Base-by-base conservation (phyloP, 1,140 invertebrate genomes). In the Andrena cerasifolii region DNA sequence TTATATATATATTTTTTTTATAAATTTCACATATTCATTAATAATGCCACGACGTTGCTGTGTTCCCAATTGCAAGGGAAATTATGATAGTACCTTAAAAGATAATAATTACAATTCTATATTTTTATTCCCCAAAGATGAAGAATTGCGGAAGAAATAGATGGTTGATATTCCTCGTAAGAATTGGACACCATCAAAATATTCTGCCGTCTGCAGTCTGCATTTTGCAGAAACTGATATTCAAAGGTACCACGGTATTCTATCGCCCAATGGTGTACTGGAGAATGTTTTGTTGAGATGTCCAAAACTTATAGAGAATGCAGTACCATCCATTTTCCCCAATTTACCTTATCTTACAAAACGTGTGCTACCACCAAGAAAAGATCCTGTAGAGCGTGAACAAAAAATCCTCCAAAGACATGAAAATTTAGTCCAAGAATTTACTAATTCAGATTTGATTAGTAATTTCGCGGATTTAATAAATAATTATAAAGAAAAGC, bases 181-280 rank as follows among this genome's bases (percentile, higher is more conserved):
- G 16, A 54, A 54, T 54, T 28, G 21, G 53, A 28, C 53, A 54
- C 51, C 51, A 26, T 26, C 51, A 54, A 31, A 54, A 54, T 54
- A 28, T 54, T 28, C 53, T 26, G 24, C 24, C 18, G 21, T 53
- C 7, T 21, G n/a, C 21, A 49, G 18, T 49, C 47, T 49, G 47
- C 47, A 53, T 53, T 53, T 53, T 53, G 0, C 53, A 54, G 26
- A 54, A 54, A 54, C 26, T 54, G 53, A 28, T 56, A 54, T 54
- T 28, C 2, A 16, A 54, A 28, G 26, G 26, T 54, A 54, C 10
- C 26, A 54, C 4, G 12, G 26, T 54, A 54, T 54, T 54, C 24
- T 54, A 54, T 54, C 53, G 4, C 26, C 26, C 24, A 54, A 28
- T 28, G 26, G 53, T 54, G 26, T 54, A 54, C 26, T 54, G 24